Base-by-base conservation (phyloP, 2,888 invertebrate genomes). In the Balanococcus diminutus region DNA sequence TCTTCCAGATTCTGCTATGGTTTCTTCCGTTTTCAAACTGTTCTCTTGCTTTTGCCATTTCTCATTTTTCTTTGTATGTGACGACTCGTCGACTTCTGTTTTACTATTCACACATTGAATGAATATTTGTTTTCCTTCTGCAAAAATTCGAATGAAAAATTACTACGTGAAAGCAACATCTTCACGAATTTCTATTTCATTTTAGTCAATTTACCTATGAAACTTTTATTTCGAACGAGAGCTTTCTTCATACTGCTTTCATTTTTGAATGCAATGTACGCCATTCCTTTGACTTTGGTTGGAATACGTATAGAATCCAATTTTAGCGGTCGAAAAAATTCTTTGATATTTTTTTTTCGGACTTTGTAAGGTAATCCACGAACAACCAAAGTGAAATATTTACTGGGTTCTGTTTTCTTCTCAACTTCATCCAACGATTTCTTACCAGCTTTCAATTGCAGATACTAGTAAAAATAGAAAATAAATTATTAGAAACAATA, bases 211-310 rank as follows among this genome's bases (percentile, higher is more conserved):
- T 90, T 91, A 95, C 95, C 94, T 89, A 97, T 92, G 89, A 97
- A 96, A 89, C 96, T 94, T 90, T 95, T 96, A 89, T 97, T 93
- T 90, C 96, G 97, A 36, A 86, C 16, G 88, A 98, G 91, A 1
- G 96, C 97, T 89, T 95, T 94, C 39, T 94, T 94, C 89, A 95
- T 92, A 87, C 95, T 94, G 87, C 93, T 94, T 89, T 97, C 95
- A 3, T 93, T 94, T 90, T 94, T 93, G 89, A 98, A 98, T 1
- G 96, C 96, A n/a, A 96, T 95, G 91, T 94, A 98, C 61, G 96
- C 97, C 88, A 97, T 95, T 6, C 97, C 96, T 89, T 94, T 93
- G 1, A 94, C 91, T 88, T 94, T 93, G 87, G 90, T 92, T 0
- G 97, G 96, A 72, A 97, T 90, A 87, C 96, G 92, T 86, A 98